phyloP scores from a whole-genome alignment of 2,113 vertebrate genomes.

The Ranitomeya imitator region DNA sequence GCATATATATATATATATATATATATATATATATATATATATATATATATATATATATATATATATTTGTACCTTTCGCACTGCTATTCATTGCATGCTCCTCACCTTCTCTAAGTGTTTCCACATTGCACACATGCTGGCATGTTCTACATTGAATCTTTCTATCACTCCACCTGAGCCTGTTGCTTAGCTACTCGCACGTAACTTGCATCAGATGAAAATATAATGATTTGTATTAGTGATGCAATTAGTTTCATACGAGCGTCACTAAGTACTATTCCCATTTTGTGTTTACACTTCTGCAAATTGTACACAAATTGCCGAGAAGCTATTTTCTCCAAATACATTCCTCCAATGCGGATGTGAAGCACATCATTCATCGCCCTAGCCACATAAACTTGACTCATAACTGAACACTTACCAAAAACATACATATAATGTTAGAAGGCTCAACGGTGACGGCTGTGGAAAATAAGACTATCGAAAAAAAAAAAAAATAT shows the following conservation, averaged over 20 bases:
- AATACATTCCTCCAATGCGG: not conserved
- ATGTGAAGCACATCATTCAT: not conserved
- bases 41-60: not conserved
- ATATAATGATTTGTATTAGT: slow-evolving; percentile 34
- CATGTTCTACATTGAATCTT: not conserved
- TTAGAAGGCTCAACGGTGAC: not conserved
- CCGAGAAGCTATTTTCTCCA: slow-evolving; percentile 20
- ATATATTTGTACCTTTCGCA: not conserved
- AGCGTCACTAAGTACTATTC: not conserved
- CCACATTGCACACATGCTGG: slow-evolving; percentile 2
- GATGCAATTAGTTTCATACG: slow-evolving; percentile 3
- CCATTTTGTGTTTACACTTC: not conserved
- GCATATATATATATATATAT: not conserved
- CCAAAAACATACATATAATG: slow-evolving; percentile 1
- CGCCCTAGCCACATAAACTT: not conserved
- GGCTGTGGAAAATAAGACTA: slow-evolving; percentile 33
- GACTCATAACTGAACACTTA: not conserved
- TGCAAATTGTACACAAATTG: slow-evolving; percentile 14
- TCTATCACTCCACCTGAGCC: slow-evolving; percentile 3
- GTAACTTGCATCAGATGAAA: slow-evolving; percentile 4
- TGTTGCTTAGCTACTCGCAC: slow-evolving; percentile 38
- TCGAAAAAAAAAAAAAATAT: slow-evolving; percentile 31
- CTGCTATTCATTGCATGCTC: not conserved
- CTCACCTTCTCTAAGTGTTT: not conserved
- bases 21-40: not conserved